Evolutionary conservation across 2,113 vertebrate species (phyloP), one percentile per base, ranked within the genome.

Genomic region (Gila orcuttii): DNA sequence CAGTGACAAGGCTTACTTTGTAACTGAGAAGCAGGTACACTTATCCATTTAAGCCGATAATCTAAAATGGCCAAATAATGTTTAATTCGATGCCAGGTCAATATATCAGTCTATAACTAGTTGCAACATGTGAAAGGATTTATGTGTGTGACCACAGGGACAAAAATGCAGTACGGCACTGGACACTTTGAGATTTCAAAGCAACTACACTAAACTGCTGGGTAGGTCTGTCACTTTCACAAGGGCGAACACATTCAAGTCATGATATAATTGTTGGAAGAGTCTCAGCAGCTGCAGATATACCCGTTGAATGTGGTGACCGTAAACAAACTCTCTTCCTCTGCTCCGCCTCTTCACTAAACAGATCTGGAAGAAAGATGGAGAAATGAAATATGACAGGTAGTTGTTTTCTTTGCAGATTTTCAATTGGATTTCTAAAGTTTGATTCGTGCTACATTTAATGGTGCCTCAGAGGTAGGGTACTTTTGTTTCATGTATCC

Each of bases 251-350:
- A n/a, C 31, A 79, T 85, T 74, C 84, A 64, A 59, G 45, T 21
- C n/a, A 68, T 80, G 59, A 80, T 76, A 86, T 86, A 87, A 85
- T 28, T 57, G 45, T 66, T 87, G 79, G 85, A 84, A 60, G 33
- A n/a, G 31, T 83, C 45, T 83, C 84, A 83, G 55, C 39, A 64
- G 77, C n/a, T 85, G 31, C 55, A 69, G 45, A 47, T 47, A 79
- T 50, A 55, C 64, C 64, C 17, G 4, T 75, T 17, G 77, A 45
- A 23, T 33, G 42, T 59, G 42, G 59, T 31, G 42, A n/a, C 47
- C 25, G 86, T 79, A 80, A 87, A 88, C 81, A 82, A 85, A 83
- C 36, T 64, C 15, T 5, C 50, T 42, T 23, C 39, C 68, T 42
- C 33, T 59, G 36, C 11, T n/a, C 21, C 0, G 21, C 36, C 36